These are phyloP conservation scores for Spilarctia lutea DNA, from an alignment of 2,888 invertebrate species.

Conservation along the genomic window DNA sequence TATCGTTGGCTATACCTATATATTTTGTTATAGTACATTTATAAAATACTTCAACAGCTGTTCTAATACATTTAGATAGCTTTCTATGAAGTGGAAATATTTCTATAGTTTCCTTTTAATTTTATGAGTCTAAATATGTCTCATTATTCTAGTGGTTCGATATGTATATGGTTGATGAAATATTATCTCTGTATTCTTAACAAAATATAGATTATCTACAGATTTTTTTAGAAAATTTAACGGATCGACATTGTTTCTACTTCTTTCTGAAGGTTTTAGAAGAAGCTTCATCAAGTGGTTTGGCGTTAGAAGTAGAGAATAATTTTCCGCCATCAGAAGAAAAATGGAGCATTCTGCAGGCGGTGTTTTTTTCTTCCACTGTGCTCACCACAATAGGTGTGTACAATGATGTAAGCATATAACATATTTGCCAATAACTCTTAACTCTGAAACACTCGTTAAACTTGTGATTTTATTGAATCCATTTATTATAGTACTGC, in stretches of 20 bases:
- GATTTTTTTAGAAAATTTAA: neutral
- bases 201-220: neutral
- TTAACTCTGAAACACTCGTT: slow-evolving; percentile 1
- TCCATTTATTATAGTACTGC: slow-evolving; percentile 19
- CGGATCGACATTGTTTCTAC: slow-evolving; percentile 9
- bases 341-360: slow-evolving; percentile 93
- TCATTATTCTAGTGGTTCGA: neutral
- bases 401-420: slow-evolving; percentile 83
- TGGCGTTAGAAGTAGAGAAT: slow-evolving; percentile 85
- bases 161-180: neutral
- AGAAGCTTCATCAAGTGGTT: slow-evolving; percentile 90
- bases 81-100: neutral
- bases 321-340: slow-evolving; percentile 85
- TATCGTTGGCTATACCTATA: slow-evolving; percentile 2
- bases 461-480: slow-evolving; percentile 13
- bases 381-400: slow-evolving; percentile 96
- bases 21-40: neutral
- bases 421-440: slow-evolving; percentile 38
- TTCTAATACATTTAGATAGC: neutral
- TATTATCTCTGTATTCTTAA: neutral
- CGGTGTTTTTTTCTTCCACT: slow-evolving; percentile 96
- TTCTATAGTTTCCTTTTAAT: neutral
- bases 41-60: neutral
- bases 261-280: slow-evolving; percentile 84
- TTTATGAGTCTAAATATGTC: neutral